Base-by-base conservation (phyloP, 2,888 invertebrate species). In the Bhutanitis thaidina region DNA sequence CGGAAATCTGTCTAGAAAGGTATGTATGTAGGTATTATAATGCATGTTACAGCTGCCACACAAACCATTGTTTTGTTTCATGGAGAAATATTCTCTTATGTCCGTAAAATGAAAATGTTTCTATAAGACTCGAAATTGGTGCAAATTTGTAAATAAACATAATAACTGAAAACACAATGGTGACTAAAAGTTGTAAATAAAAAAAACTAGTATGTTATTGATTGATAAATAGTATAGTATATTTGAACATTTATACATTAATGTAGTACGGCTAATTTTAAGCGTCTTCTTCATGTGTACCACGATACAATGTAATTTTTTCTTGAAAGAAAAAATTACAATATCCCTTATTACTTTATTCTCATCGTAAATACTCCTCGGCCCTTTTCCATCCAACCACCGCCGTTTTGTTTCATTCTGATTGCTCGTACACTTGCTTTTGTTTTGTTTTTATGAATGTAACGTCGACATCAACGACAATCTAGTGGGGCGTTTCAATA, bases 31-130 rank as follows among this genome's bases (percentile, higher is more conserved):
- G 77, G 72, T 80, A 65, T 65, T 65, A 62, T 62, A 64, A 85
- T 84, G 88, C 86, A 86, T 84, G 80, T 86, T 81, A 84, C 81
- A 84, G 81, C 85, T 84, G 84, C 80, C 83, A 84, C 81, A 86
- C 74, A 80, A 81, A 86, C 77, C 79, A 80, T 77, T 74, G 67
- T 75, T 62, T 69, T 71, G 71, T 67, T 40, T 37, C 16, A 68
- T 69, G 62, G 69, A 61, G 62, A 65, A 67, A 62, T 65, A 62
- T 63, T 59, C 60, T 68, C 59, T 67, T 50, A 32, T 43, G 62
- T 63, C 63, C 55, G 57, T 71, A 62, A 63, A 58, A 65, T 63
- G 61, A 61, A 64, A 51, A 53, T 55, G 60, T 58, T 27, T 57
- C 35, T 57, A 44, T 68, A 61, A 71, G 65, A 62, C 57, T 69